Evolutionary conservation across 2,797 vertebrate species (phyloP), one percentile per base, ranked within the genome.

Genomic region (Cuniculus paca): DNA sequence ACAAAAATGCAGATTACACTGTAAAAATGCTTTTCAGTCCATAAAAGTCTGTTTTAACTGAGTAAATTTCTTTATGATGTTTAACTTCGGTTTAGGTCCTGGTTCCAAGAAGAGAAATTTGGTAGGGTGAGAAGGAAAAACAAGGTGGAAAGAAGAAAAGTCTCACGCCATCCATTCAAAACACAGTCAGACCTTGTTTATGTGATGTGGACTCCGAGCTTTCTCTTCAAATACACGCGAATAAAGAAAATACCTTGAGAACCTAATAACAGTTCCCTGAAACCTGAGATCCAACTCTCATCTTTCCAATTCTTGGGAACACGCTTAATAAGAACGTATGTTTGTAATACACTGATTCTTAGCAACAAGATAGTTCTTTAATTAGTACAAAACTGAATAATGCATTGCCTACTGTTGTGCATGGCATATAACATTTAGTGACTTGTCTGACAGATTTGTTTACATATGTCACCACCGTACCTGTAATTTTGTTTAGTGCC

Each of bases 11-110:
- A 96, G 93, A 97, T 97, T 96, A 96, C 95, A 94, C 93, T 96
- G 93, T 98, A 98, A 97, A 98, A 97, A 96, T 97, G 92, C 96
- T 97, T 97, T 96, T 96, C 91, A 83, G 95, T 97, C 96, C 92
- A 97, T 97, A 97, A 97, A 97, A 97, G 91, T 58, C 82, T 50
- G 5, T 87, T 94, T 97, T 93, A 89, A 95, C 94, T 50, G 82
- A 96, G 95, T 56, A 87, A 94, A 96, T 97, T 96, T 96, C 97
- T 98, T 97, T 97, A 97, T 96, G 96, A 74, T 97, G 96, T 97
- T 98, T 97, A 92, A 97, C 96, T 97, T 98, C 87, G 39, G 93
- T 96, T 95, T 94, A 92, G 90, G 77, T 96, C 83, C 90, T 52
- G 90, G 93, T 91, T 97, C 93, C 1, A 19, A 96, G 93, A 96